These are phyloP conservation scores for Silurus lanzhouensis DNA, from an alignment of 2,797 vertebrate genomes.

Conservation along the genomic window DNA sequence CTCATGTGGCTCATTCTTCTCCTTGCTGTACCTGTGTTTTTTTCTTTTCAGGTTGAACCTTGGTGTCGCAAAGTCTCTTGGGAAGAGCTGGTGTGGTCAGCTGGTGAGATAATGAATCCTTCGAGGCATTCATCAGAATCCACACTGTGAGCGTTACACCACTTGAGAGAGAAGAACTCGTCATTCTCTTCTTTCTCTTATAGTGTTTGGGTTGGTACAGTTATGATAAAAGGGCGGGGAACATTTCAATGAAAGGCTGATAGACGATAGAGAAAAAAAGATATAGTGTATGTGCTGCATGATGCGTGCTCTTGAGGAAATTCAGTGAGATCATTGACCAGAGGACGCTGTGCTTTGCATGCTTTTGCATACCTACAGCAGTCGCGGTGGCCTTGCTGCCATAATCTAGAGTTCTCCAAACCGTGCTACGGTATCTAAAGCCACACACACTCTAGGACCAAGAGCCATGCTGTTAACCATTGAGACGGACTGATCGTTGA, in stretches of 20 bases:
- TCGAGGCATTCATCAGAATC: slow-evolving; percentile 25
- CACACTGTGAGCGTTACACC: neutral
- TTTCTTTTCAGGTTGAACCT: neutral
- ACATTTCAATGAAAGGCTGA: neutral
- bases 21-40: neutral
- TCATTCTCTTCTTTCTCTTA: neutral
- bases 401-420: slow-evolving; percentile 46
- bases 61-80: neutral
- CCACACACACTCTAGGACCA: neutral
- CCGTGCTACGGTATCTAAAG: slow-evolving; percentile 35
- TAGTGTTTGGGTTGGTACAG: too few species aligned
- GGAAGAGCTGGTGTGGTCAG: slow-evolving; percentile 35
- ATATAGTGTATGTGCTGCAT: neutral
- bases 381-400: slow-evolving; percentile 8
- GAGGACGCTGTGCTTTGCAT: slow-evolving; percentile 50
- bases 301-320: slow-evolving; percentile 32
- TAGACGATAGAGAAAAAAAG: too few species aligned
- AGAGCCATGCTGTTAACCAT: too few species aligned
- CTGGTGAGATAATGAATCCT: slow-evolving; percentile 45
- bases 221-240: neutral
- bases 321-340: slow-evolving; percentile 14
- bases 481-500: neutral
- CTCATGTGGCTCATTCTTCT: neutral
- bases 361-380: slow-evolving; percentile 50
- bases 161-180: neutral